These are phyloP conservation scores for Daubentonia madagascariensis DNA, from an alignment of 2,113 vertebrate species.

Conservation along the genomic window DNA sequence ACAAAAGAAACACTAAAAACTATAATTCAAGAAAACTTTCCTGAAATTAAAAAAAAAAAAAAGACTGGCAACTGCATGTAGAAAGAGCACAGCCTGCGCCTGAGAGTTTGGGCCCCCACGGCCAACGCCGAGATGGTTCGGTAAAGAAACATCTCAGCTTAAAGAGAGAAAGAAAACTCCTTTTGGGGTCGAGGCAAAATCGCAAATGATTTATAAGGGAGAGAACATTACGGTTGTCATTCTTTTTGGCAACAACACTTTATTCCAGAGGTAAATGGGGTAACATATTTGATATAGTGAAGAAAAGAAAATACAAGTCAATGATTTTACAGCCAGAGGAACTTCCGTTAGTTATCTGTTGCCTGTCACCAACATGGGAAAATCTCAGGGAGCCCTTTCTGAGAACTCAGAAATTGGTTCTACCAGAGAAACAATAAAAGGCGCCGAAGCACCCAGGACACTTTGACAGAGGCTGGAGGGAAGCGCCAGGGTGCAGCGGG, in stretches of 20 bases:
- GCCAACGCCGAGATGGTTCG: fast-evolving
- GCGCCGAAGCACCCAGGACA: too few species aligned
- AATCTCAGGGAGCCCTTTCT: background rate
- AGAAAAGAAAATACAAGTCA: background rate
- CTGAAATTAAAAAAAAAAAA: background rate
- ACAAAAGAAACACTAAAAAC: background rate
- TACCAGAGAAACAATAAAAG: background rate
- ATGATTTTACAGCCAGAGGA: background rate
- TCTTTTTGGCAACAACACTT: background rate
- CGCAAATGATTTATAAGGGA: background rate
- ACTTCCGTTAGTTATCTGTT: too few species aligned
- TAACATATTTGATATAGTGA: fast-evolving
- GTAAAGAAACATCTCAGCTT: too few species aligned
- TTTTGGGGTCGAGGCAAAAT: background rate
- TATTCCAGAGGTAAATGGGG: too few species aligned
- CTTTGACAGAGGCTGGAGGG: too few species aligned
- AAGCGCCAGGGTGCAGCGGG: too few species aligned
- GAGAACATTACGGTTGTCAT: background rate
- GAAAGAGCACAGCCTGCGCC: too few species aligned
- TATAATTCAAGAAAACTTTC: background rate
- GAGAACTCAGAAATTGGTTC: background rate
- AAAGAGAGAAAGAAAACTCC: background rate
- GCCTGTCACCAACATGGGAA: background rate
- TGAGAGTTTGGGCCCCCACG: background rate
- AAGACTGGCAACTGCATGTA: background rate